Evolutionary conservation across 2,888 invertebrate species (phyloP), one percentile per base, ranked within the genome.

Genomic region (Ophion slaviceki): DNA sequence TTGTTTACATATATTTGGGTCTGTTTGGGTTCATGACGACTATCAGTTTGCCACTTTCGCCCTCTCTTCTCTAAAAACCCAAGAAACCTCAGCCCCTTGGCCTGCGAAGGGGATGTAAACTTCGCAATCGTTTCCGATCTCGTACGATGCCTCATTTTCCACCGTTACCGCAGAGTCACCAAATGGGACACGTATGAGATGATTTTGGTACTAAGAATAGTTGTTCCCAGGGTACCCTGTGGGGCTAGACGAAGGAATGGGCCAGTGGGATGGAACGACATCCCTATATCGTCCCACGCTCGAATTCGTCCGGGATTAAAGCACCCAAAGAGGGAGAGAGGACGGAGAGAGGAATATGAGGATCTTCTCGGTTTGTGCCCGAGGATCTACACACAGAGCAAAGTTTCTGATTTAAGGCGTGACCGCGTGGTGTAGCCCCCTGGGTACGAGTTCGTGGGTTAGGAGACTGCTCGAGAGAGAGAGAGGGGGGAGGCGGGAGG

Each of bases 331-430:
- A 14, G 62, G n/a, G n/a, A 61, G 59, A 10, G 8, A 61, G 59
- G n/a, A 7, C 6, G 70, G 71, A 61, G 28, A 5, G 28, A 75
- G 76, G 61, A 59, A 67, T 66, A 74, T 74, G 59, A 67, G 78
- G 61, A 70, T 79, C 66, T 74, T 40, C 17, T 74, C 17, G 72
- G 72, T 64, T 47, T 70, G 66, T 66, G 57, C 66, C 28, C 66
- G 32, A 57, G 57, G 62, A 74, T 40, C 20, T 75, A 66, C 36
- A 74, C 45, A 64, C 75, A 32, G 61, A 28, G 61, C 72, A 82
- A 87, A 87, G 82, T 87, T 87, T 84, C 77, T 84, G 82, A 86
- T 82, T 85, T 82, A 84, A 82, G 83, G 75, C 75, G 75, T 75
- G 67, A 82, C 85, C 75, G 66, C 70, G 66, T 70, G 80, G 80